Percentiles rank a stretch among this genome's conserved stretches.
Evolutionary conservation across 2,797 vertebrate genomes (phyloP).

Genomic region (Poecilia velifera): DNA sequence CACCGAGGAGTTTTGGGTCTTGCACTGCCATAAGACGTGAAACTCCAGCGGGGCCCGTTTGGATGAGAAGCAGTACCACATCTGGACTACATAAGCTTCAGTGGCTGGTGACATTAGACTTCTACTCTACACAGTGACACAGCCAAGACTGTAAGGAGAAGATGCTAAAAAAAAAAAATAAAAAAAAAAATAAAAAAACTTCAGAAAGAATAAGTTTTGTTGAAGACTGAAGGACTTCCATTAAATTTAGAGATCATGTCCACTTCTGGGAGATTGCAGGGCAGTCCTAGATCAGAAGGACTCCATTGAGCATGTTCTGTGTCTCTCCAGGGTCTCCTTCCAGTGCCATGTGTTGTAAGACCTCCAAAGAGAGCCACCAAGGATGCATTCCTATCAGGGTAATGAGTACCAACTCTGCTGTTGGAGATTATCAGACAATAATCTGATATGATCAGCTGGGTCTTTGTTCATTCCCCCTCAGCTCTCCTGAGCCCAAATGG

Average conservation of each 20-base stretch:
- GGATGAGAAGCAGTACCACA: conserved; percentile 46
- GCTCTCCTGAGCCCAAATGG: neutral
- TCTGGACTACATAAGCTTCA: conserved; percentile 59
- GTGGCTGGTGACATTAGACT: conserved; percentile 56
- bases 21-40: conserved; percentile 42
- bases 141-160: conserved; percentile 20
- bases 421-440: neutral
- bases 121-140: conserved; percentile 33
- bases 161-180: neutral
- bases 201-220: neutral
- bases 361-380: neutral
- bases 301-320: neutral
- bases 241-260: neutral
- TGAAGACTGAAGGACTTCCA: neutral
- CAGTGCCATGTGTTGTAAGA: neutral
- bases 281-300: neutral
- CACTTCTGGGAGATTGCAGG: neutral
- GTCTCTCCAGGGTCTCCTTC: neutral
- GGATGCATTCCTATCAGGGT: neutral
- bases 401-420: neutral
- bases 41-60: neutral
- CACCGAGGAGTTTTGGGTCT: conserved; percentile 42
- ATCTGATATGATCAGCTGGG: neutral
- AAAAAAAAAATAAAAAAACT: neutral
- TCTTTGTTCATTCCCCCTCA: neutral